A percentile compares a stretch with the other conserved stretches of the same genome.
These are phyloP conservation scores for Drosophila obscura DNA, from an alignment of 1,140 invertebrate species.

Conservation along the genomic window DNA sequence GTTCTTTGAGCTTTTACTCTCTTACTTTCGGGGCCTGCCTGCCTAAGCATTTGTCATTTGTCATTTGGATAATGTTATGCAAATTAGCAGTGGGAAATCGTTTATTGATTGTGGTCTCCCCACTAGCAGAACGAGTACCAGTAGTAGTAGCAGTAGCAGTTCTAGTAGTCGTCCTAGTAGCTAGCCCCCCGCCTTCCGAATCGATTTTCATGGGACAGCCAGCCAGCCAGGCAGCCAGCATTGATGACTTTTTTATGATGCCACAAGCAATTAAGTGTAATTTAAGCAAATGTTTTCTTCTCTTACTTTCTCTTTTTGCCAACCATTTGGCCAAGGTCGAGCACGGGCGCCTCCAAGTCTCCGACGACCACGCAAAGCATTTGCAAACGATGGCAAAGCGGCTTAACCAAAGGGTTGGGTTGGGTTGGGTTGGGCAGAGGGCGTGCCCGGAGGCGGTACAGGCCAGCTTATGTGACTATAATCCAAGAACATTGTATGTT, in stretches of 20 bases:
- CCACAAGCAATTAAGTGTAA: conserved; percentile 64
- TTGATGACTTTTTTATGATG: conserved; percentile 47
- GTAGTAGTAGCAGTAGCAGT: no score
- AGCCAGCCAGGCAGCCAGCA: conserved; percentile 1
- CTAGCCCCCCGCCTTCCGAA: not conserved
- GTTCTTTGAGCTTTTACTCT: conserved; percentile 32
- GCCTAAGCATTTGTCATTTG: conserved; percentile 60
- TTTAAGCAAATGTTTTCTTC: conserved; percentile 39
- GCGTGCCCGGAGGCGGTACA: conserved; percentile 28
- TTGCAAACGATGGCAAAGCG: conserved; percentile 11
- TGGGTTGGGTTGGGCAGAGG: conserved; percentile 25
- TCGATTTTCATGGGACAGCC: conserved; percentile 25
- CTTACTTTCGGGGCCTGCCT: conserved; percentile 10
- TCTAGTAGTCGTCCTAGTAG: no score
- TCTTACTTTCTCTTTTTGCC: conserved; percentile 20
- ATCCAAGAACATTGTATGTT: conserved; percentile 27
- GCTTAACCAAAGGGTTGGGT: conserved; percentile 40
- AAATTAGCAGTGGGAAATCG: conserved; percentile 47
- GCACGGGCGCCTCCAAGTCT: conserved; percentile 41
- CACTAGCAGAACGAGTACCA: not conserved
- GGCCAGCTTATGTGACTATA: conserved; percentile 48
- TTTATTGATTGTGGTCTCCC: conserved; percentile 41
- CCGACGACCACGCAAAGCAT: conserved; percentile 30
- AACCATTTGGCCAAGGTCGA: conserved; percentile 49
- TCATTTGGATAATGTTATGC: conserved; percentile 62